Evolutionary conservation across 2,797 vertebrate species (phyloP).

Genomic region (Trachurus trachurus): DNA sequence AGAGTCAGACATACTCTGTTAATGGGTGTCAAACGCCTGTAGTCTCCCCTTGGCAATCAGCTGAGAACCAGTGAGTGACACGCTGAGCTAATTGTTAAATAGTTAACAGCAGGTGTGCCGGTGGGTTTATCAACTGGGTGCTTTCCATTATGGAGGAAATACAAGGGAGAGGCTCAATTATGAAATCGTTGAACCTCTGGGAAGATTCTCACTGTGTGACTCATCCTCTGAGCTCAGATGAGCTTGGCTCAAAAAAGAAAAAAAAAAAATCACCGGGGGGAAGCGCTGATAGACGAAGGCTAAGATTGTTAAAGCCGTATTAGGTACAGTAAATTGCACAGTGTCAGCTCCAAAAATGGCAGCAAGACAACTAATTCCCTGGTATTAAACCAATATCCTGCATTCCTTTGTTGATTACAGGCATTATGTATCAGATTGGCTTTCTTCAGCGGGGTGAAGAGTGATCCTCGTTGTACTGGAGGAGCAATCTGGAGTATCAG

Average conservation of each 20-base stretch:
- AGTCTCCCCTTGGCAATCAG: constrained; percentile 44
- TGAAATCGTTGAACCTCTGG: constrained; percentile 47
- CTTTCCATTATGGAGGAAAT: constrained; percentile 36
- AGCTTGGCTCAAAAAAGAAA: constrained; percentile 13
- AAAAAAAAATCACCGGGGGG: constrained; percentile 29
- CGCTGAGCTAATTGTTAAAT: constrained; percentile 39
- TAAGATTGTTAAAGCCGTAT: constrained; percentile 33
- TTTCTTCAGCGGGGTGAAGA: background rate
- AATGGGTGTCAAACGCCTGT: constrained; percentile 27
- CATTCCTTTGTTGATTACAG: background rate
- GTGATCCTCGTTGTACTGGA: background rate
- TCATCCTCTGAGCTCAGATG: constrained; percentile 30
- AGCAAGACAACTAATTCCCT: constrained; percentile 9
- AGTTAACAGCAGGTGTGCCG: constrained; percentile 57
- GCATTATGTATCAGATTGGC: background rate
- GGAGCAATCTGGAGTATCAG: background rate
- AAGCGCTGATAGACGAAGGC: constrained; percentile 17
- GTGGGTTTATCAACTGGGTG: constrained; percentile 46
- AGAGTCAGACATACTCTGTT: constrained; percentile 16
- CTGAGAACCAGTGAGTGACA: constrained; percentile 46
- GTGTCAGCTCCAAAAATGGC: constrained; percentile 27
- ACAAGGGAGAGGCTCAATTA: constrained; percentile 32
- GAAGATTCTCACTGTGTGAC: constrained; percentile 43
- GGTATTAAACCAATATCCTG: constrained; percentile 10
- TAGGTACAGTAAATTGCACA: constrained; percentile 35